Evolutionary conservation across 2,797 vertebrate species (phyloP).

Genomic region (Hipposideros larvatus): DNA sequence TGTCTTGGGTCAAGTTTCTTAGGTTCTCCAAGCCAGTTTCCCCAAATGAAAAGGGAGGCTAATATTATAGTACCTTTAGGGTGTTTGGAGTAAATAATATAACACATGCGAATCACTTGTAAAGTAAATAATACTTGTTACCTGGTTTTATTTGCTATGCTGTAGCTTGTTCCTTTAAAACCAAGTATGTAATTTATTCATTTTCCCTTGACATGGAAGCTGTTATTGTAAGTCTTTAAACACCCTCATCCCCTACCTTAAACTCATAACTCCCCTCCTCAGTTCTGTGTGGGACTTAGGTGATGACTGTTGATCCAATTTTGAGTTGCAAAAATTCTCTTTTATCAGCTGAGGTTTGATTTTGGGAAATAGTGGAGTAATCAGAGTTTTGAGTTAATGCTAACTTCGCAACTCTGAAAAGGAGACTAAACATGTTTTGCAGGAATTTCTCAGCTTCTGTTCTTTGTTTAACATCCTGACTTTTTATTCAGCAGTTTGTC

Average conservation of each 20-base stretch:
- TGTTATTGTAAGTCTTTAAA: constrained; percentile 11
- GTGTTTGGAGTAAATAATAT: constrained; percentile 41
- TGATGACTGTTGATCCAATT: constrained; percentile 14
- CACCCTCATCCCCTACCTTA: too few relatives aligned
- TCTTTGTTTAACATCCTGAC: constrained; percentile 8
- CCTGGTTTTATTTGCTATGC: constrained; percentile 38
- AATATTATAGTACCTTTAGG: not conserved
- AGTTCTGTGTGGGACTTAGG: not conserved
- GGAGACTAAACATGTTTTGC: not conserved
- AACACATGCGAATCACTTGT: not conserved
- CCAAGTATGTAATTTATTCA: constrained; percentile 45
- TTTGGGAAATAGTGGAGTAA: constrained; percentile 42
- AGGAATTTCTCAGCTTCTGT: not conserved
- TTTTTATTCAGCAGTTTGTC: constrained; percentile 43
- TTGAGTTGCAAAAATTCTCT: constrained; percentile 50
- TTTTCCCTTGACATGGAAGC: constrained; percentile 35
- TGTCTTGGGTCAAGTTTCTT: constrained; percentile 32
- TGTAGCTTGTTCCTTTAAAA: constrained; percentile 55
- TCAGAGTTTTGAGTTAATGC: constrained; percentile 36
- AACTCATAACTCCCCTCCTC: not conserved
- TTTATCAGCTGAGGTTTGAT: constrained; percentile 30
- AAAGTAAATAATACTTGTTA: not conserved
- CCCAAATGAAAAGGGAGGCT: not conserved
- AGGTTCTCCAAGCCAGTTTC: constrained; percentile 34
- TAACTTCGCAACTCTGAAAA: constrained; percentile 4